These are phyloP conservation scores for Engystomops pustulosus DNA, from an alignment of 2,113 vertebrate species.

Conservation along the genomic window DNA sequence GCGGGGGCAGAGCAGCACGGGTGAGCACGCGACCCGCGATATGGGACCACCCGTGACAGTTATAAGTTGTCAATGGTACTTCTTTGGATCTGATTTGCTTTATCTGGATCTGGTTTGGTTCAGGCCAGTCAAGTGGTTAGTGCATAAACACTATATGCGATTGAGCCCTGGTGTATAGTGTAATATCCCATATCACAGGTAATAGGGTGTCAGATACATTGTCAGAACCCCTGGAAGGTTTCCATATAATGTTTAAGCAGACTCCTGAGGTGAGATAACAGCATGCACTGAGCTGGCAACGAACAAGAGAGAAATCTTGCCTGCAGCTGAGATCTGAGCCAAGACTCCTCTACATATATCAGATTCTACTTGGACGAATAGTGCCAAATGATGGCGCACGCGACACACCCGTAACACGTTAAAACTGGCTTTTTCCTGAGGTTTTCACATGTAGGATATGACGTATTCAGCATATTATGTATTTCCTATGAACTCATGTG, in stretches of 20 bases:
- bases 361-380: neutral
- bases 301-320: neutral
- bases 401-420: slow-evolving; percentile 6
- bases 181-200: too few species aligned
- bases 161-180: too few species aligned
- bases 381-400: neutral
- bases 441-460: neutral
- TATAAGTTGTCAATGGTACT: too few species aligned
- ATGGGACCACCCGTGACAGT: too few species aligned
- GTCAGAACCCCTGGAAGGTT: neutral
- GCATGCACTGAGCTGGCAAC: neutral
- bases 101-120: too few species aligned
- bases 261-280: neutral
- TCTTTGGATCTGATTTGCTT: too few species aligned
- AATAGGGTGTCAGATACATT: neutral
- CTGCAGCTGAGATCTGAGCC: slow-evolving; percentile 9
- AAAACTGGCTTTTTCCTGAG: neutral
- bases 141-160: too few species aligned
- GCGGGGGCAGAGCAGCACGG: too few species aligned
- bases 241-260: neutral
- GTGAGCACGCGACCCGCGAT: too few species aligned
- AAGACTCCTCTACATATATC: neutral
- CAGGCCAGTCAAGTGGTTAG: too few species aligned
- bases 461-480: too few species aligned
- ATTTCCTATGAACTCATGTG: too few species aligned